Base-by-base conservation (phyloP, 2,113 vertebrate genomes). In the Spea bombifrons region DNA sequence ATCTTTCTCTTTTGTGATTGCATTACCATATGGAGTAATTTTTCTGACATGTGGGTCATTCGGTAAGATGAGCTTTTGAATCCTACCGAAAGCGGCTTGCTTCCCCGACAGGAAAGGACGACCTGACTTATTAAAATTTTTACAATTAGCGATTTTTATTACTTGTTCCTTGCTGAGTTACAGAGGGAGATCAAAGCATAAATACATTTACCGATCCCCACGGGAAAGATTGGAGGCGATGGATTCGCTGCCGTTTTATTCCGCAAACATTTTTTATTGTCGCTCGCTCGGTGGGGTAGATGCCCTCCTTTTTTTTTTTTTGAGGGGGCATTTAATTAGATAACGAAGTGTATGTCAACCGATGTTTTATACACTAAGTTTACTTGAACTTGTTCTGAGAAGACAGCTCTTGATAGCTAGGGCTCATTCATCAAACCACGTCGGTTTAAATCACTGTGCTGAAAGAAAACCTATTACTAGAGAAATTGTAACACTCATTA, bases 21-120 rank as follows among this genome's bases (percentile, higher is more conserved):
- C 81, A 70, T 88, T 86, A 86, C 71, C 84, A 82, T 71, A 74
- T 50, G 80, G 83, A 82, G 67, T 65, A 48, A 85, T 85, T 84
- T 84, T 83, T 85, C 75, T 57, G 76, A 79, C 55, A 12, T 48
- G 8, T 74, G 84, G 80, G 83, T 83, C 79, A 86, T 86, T 86
- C 78, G 67, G 48, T 64, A 64, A 69, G 82, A 83, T 81, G 81
- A 84, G 82, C 71, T 85, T 84, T 71, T 65, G 78, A 85, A 75
- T 59, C 49, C 61, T 80, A 61, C 81, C 3, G 64, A 53, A 65
- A 50, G 81, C 79, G 83, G 7, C 30, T 77, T 67, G 63, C 44
- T 13, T 73, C 66, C 50, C 1, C 83, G 84, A 83, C 72, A 76
- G 83, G 66, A 71, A 83, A 87, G 80, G 83, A 85, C 80, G 85